Evolutionary conservation across 2,113 vertebrate species (phyloP).

Genomic region (chimpanzee (Pan troglodytes)): DNA sequence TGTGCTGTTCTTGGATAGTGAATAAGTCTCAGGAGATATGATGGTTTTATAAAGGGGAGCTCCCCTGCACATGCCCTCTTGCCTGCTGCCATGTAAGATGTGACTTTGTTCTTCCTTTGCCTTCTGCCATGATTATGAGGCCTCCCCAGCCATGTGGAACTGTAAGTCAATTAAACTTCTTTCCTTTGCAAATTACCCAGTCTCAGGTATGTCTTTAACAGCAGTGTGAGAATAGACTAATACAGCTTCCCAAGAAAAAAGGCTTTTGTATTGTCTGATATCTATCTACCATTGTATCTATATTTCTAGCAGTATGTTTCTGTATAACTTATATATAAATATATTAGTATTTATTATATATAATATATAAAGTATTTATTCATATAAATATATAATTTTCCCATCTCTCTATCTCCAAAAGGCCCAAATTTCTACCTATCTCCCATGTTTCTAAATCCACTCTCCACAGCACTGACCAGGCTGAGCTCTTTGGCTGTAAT

Average conservation of each 20-base stretch:
- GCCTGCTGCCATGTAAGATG: too few relatives aligned
- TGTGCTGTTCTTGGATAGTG: too few relatives aligned
- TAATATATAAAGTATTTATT: background rate
- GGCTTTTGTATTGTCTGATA: background rate
- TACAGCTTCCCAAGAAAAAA: background rate
- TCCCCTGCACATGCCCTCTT: background rate
- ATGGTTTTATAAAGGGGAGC: too few relatives aligned
- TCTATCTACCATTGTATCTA: background rate
- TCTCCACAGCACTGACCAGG: background rate
- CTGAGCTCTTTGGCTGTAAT: background rate
- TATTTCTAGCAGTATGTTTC: background rate
- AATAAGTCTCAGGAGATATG: too few relatives aligned
- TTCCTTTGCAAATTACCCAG: too few relatives aligned
- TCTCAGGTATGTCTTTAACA: too few relatives aligned
- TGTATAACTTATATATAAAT: background rate
- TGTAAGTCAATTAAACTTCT: too few relatives aligned
- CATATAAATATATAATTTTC: background rate
- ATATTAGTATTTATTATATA: background rate
- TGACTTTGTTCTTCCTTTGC: too few relatives aligned
- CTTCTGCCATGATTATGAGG: too few relatives aligned
- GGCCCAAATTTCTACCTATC: background rate
- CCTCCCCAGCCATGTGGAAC: too few relatives aligned
- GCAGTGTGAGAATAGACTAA: too few relatives aligned
- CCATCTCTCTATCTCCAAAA: background rate
- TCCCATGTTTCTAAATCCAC: background rate